A percentile compares a stretch with the other conserved stretches of the same genome.
These are phyloP conservation scores for Heterotis niloticus DNA, from an alignment of 2,113 vertebrate genomes.

Conservation along the genomic window DNA sequence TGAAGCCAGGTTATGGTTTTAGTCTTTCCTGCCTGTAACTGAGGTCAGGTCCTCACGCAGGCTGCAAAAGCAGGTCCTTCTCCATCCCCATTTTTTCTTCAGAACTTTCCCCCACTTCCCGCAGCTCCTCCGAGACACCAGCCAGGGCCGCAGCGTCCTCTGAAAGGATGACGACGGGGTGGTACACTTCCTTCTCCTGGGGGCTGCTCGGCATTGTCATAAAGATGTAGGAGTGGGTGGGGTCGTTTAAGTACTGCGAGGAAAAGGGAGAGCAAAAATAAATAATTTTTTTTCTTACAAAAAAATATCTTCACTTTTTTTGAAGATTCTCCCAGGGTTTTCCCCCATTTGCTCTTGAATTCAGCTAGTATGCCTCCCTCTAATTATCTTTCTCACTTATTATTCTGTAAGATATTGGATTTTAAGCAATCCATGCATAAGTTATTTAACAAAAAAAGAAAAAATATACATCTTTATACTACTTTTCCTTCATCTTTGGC, in stretches of 20 bases:
- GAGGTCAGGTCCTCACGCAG: not conserved
- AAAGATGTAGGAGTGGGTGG: slow-evolving; percentile 23
- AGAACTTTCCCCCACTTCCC: not conserved
- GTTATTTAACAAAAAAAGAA: not conserved
- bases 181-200: slow-evolving; percentile 43
- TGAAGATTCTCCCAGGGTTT: not conserved
- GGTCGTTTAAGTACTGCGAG: slow-evolving; percentile 44
- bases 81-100: not conserved
- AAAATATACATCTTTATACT: not conserved
- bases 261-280: not conserved
- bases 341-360: not conserved
- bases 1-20: not conserved
- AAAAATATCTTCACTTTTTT: not conserved
- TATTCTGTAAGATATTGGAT: not conserved
- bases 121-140: not conserved
- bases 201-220: slow-evolving; percentile 36
- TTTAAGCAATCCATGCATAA: not conserved
- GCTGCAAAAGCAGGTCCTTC: not conserved
- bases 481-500: not conserved
- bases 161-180: slow-evolving; percentile 43
- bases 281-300: not conserved
- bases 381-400: not conserved
- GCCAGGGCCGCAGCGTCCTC: not conserved
- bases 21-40: not conserved
- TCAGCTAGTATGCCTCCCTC: not conserved